phyloP scores from a whole-genome alignment of 1,140 invertebrate species.

The Drosophila sulfurigaster region DNA sequence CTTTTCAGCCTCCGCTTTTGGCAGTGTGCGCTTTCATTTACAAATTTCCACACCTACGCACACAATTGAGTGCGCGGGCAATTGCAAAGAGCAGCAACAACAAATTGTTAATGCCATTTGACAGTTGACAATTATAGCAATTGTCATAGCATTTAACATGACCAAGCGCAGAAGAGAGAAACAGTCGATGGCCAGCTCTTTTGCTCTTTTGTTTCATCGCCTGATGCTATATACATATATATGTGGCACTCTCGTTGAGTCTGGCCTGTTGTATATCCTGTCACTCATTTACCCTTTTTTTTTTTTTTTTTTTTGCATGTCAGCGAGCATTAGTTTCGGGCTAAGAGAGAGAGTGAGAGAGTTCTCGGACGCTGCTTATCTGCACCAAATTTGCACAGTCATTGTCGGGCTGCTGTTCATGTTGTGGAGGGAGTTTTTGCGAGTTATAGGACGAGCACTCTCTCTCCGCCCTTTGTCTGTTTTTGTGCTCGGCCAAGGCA shows the following conservation, averaged over 20 bases:
- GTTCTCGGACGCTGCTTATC: slow-evolving; percentile 77
- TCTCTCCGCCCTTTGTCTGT: slow-evolving; percentile 28
- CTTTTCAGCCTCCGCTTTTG: slow-evolving; percentile 8
- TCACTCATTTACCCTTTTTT: slow-evolving; percentile 80
- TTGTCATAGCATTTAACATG: slow-evolving; percentile 82
- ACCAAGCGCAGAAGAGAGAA: slow-evolving; percentile 1
- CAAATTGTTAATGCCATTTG: slow-evolving; percentile 82
- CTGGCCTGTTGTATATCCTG: slow-evolving; percentile 53
- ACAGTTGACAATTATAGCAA: slow-evolving; percentile 84
- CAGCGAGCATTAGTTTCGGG: slow-evolving; percentile 76
- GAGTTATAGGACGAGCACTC: slow-evolving; percentile 15
- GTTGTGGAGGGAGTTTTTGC: slow-evolving; percentile 14
- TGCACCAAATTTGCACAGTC: slow-evolving; percentile 81
- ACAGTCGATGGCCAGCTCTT: slow-evolving; percentile 10
- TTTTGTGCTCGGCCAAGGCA: slow-evolving; percentile 20
- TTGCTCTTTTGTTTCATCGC: slow-evolving; percentile 46
- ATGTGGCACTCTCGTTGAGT: not conserved
- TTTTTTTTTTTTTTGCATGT: slow-evolving; percentile 60
- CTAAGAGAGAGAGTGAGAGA: slow-evolving; percentile 6
- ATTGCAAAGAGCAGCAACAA: slow-evolving; percentile 63
- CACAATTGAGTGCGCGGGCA: slow-evolving; percentile 74
- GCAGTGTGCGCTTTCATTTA: slow-evolving; percentile 51
- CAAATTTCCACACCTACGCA: slow-evolving; percentile 77
- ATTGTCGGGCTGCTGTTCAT: slow-evolving; percentile 56
- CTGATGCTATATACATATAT: not conserved